These are phyloP conservation scores for Trichacis sp. DNA, from an alignment of 2,888 invertebrate species.

Conservation along the genomic window DNA sequence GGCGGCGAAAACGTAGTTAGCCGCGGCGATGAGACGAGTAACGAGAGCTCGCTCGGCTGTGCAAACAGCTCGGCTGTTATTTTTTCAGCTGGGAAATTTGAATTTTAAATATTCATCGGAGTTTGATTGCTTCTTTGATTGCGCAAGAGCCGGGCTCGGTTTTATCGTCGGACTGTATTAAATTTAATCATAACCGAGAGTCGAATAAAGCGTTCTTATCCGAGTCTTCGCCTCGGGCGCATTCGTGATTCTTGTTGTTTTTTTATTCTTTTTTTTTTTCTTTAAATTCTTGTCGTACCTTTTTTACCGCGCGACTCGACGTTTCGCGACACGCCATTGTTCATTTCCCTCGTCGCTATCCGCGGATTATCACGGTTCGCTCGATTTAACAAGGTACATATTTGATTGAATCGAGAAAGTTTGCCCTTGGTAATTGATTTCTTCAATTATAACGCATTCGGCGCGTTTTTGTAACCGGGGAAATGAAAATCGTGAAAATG, in stretches of 20 bases:
- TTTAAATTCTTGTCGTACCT: too few relatives aligned
- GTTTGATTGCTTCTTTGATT: conserved; percentile 36
- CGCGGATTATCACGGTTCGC: conserved; percentile 36
- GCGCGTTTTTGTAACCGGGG: neutral
- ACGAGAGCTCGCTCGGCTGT: neutral
- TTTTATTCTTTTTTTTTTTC: conserved; percentile 16
- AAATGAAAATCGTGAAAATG: too few relatives aligned
- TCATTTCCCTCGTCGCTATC: conserved; percentile 33
- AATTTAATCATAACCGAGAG: conserved; percentile 38
- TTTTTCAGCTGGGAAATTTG: conserved; percentile 27
- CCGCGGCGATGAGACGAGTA: conserved; percentile 6
- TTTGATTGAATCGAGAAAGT: conserved; percentile 2
- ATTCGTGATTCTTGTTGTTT: too few relatives aligned
- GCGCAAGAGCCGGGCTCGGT: conserved; percentile 22
- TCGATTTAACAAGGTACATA: conserved; percentile 38
- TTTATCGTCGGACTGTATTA: conserved; percentile 31
- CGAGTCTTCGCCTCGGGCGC: conserved; percentile 30
- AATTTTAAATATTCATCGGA: conserved; percentile 32
- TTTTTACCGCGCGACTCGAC: conserved; percentile 34
- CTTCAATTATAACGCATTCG: neutral
- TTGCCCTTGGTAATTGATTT: neutral
- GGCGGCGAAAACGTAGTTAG: neutral
- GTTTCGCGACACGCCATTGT: conserved; percentile 33
- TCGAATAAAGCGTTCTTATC: conserved; percentile 26
- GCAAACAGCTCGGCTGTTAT: conserved; percentile 11